Base-by-base conservation (phyloP, 2,888 invertebrate species). In the Drosophila glabriapex region DNA sequence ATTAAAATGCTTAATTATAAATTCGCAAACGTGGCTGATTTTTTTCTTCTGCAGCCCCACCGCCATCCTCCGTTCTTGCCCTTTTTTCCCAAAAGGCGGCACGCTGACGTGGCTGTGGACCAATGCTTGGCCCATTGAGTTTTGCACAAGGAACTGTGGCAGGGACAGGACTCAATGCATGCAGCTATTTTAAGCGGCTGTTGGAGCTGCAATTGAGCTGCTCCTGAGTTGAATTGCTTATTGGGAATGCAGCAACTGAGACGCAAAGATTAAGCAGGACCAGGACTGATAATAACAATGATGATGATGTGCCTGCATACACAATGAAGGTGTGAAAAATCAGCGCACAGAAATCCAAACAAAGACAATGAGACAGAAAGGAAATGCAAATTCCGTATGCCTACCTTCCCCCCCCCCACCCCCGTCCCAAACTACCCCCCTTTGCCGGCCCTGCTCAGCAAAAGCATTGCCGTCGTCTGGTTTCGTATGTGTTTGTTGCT, bases 1-100 rank as follows among this genome's bases (percentile, higher is more conserved):
- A 91, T 91, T 92, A 91, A 91, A 91, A 92, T 91, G 85, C 91
- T 91, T 92, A 92, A 92, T 91, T 91, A 91, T 89, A 82, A 85
- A 92, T 91, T 91, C 79, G 91, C 90, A 88, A 92, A 86, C 92
- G 89, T 83, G 83, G 83, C 80, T 85, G 84, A 91, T 73, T 74
- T 89, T 75, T 83, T 76, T 70, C 70, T 78, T 73, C 75, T 75
- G 52, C 41, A 54, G 69, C 71, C 61, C 56, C 50, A 68, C 53
- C 56, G 33, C 59, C 14, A 33, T 39, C 28, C 58, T n/a, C 46
- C 9, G 6, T 12, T 3, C 31, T 28, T 3, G n/a, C 0, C 22
- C 55, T 37, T 29, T 9, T 31, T 12, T 22, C n/a, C 4, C 28
- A 14, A 12, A 9, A 9, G 25, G 46, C 39, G 67, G 56, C 65